These are phyloP conservation scores for Passer domesticus DNA, from an alignment of 2,113 vertebrate species.

Conservation along the genomic window DNA sequence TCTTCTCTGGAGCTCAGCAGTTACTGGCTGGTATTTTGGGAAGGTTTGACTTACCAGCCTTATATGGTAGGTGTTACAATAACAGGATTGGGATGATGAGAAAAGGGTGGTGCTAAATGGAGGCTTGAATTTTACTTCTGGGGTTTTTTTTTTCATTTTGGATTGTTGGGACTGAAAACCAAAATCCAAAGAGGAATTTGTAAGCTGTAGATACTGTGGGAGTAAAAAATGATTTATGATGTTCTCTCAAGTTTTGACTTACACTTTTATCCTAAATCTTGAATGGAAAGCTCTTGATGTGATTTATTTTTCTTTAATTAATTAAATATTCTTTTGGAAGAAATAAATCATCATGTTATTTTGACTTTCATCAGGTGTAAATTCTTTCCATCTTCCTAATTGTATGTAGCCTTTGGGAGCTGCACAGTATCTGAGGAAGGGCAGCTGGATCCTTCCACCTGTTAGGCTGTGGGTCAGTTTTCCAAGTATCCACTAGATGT, in stretches of 20 bases:
- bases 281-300: not conserved
- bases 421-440: rapidly evolving
- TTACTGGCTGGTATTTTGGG: not conserved
- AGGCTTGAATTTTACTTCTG: not conserved
- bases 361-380: not conserved
- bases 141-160: not conserved
- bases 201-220: not conserved
- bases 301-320: not conserved
- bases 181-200: not conserved
- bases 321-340: not conserved
- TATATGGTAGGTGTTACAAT: not conserved
- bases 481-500: constrained; percentile 73
- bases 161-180: no score
- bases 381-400: not conserved
- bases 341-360: not conserved
- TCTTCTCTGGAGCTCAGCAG: not conserved
- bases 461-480: not conserved
- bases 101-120: not conserved
- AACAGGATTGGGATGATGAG: not conserved
- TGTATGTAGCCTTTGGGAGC: not conserved
- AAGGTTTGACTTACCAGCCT: not conserved
- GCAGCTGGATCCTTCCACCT: no score
- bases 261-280: not conserved
- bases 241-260: not conserved
- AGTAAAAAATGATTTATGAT: not conserved